phyloP scores from a whole-genome alignment of 2,888 invertebrate genomes.

The Agrochola lychnidis region DNA sequence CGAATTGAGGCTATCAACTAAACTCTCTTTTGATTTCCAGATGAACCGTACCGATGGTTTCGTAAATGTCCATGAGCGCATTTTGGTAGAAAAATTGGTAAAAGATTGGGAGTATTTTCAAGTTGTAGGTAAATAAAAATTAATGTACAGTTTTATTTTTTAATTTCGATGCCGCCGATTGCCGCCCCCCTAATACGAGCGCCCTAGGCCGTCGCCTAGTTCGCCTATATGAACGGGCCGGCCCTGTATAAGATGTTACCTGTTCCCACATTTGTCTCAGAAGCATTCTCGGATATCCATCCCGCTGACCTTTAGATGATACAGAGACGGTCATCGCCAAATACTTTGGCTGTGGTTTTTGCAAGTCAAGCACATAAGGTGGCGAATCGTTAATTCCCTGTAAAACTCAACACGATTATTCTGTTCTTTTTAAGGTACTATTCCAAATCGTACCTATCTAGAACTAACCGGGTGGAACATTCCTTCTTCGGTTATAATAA shows the following conservation, averaged over 20 bases:
- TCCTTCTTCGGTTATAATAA: constrained; percentile 86
- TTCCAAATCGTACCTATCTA: not conserved
- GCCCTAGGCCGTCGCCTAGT: no score
- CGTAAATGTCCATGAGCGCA: no score
- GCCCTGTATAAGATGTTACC: constrained; percentile 75
- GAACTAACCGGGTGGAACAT: constrained; percentile 78
- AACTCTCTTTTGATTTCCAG: no score
- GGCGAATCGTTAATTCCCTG: constrained; percentile 86
- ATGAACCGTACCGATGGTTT: no score
- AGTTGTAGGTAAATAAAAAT: no score
- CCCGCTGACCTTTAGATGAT: constrained; percentile 86
- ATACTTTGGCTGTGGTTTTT: constrained; percentile 83
- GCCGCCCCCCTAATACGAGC: no score
- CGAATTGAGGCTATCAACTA: no score
- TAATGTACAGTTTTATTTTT: no score
- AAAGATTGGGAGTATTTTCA: no score
- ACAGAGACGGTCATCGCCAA: constrained; percentile 83
- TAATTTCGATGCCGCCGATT: no score
- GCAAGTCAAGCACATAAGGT: constrained; percentile 82
- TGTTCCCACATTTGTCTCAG: constrained; percentile 86
- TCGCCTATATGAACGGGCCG: no score
- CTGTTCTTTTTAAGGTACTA: not conserved
- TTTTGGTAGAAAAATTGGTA: no score
- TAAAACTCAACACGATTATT: constrained; percentile 50
- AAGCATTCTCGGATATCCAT: constrained; percentile 83